Base-by-base conservation (phyloP, 1,140 invertebrate species). In the Dendrolimus kikuchii region DNA sequence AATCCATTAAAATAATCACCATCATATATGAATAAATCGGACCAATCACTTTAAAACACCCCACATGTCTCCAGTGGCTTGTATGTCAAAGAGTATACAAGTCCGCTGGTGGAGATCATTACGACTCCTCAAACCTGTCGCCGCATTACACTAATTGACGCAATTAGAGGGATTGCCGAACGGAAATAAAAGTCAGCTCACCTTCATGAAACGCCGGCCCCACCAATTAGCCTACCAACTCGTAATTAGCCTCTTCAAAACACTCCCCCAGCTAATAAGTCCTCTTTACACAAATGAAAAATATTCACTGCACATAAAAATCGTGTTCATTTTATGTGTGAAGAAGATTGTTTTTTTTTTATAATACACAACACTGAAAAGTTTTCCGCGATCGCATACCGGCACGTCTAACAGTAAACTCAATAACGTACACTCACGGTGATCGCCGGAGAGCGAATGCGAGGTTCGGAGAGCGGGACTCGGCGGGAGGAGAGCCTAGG, bases 141-240 rank as follows among this genome's bases (percentile, higher is more conserved):
- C 78, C 81, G 75, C 80, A 86, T 83, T 86, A 86, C 78, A 83
- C 83, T 86, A 86, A 86, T 86, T 84, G 83, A 84, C 72, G 81
- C 80, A 86, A 86, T 86, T 86, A 86, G 81, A 86, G 81, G 79
- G 83, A 86, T 84, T 82, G 81, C 74, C 75, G 78, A 83, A 86
- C 81, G 79, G 81, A 86, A 86, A 84, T 83, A 86, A 86, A 84
- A 84, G 78, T 79, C 76, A 73, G 74, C 81, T 84, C 77, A 86
- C 83, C 83, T 86, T 86, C 83, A 86, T 86, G 81, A 84, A 86
- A 81, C 77, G 79, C 74, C 80, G 80, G 79, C 74, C 70, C 75
- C 68, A 70, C 75, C 80, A 84, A 86, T 86, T 84, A 86, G 82
- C 72, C 77, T 80, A 77, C 72, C 68, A 58, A 65, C 73, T 77